phyloP scores from a whole-genome alignment of 2,888 invertebrate species.

The Drosophila flavopinicola region DNA sequence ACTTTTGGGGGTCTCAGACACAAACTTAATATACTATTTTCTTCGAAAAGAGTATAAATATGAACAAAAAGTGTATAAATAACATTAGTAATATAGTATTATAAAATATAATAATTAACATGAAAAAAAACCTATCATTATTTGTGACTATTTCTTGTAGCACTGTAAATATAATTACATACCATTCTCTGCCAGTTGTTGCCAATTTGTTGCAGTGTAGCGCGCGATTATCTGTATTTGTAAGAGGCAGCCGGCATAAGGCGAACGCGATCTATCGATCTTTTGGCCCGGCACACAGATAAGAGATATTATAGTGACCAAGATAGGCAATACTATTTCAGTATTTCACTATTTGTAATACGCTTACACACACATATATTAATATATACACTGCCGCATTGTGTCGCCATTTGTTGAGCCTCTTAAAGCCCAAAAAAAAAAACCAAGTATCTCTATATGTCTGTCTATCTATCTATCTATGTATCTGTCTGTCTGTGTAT shows the following conservation, averaged over 20 bases:
- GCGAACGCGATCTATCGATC: slow-evolving; percentile 51
- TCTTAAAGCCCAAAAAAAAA: slow-evolving; percentile 21
- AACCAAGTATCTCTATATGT: slow-evolving; percentile 34
- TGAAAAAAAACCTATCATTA: neutral
- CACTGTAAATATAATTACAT: no score
- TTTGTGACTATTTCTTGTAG: no score
- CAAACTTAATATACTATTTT: no score
- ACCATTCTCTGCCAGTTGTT: neutral
- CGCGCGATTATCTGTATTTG: slow-evolving; percentile 38
- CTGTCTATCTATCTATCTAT: slow-evolving; percentile 9
- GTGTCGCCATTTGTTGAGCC: slow-evolving; percentile 43
- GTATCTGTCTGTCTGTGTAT: slow-evolving; percentile 10
- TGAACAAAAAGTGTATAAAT: no score
- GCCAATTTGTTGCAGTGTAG: slow-evolving; percentile 24
- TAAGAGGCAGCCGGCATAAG: slow-evolving; percentile 50
- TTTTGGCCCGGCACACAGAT: slow-evolving; percentile 38
- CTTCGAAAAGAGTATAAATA: no score
- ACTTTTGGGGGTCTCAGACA: no score
- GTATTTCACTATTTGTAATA: slow-evolving; percentile 17
- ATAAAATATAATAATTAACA: neutral
- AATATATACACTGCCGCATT: neutral
- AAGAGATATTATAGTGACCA: slow-evolving; percentile 40
- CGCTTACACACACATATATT: neutral
- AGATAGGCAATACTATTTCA: slow-evolving; percentile 37
- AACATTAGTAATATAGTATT: no score